These are phyloP conservation scores for Aptenodytes patagonicus DNA, from an alignment of 2,113 vertebrate species.

Conservation along the genomic window DNA sequence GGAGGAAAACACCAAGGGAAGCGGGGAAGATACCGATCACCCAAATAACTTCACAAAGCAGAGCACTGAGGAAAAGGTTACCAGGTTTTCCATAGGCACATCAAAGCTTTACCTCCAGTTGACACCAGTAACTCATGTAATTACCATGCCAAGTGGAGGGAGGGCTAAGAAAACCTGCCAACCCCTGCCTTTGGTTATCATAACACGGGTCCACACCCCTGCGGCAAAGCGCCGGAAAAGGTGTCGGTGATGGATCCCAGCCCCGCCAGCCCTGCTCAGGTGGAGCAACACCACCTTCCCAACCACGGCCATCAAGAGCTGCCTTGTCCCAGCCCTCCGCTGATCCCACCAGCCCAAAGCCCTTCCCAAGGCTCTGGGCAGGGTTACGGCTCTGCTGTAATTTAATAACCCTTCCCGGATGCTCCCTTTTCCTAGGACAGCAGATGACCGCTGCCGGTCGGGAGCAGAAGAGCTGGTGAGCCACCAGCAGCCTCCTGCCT, in stretches of 20 bases:
- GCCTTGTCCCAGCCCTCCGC: neutral
- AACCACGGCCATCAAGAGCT: neutral
- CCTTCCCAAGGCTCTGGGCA: neutral
- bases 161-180: conserved; percentile 4
- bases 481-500: neutral
- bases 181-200: conserved; percentile 24
- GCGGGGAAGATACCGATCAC: neutral
- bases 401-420: neutral
- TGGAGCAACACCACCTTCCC: neutral
- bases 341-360: neutral
- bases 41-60: neutral
- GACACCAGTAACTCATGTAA: neutral
- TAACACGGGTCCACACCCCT: neutral
- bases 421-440: neutral
- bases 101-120: conserved; percentile 50
- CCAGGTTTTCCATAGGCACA: neutral
- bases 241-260: conserved; percentile 33
- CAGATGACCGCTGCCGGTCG: rapidly evolving
- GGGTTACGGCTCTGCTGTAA: neutral
- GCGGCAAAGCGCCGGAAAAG: neutral
- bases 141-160: neutral
- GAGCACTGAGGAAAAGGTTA: neutral
- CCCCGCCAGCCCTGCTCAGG: neutral
- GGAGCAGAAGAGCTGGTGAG: neutral
- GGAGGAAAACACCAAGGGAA: neutral